Evolutionary conservation across 2,113 vertebrate species (phyloP).

Genomic region (Spilogale gracilis): DNA sequence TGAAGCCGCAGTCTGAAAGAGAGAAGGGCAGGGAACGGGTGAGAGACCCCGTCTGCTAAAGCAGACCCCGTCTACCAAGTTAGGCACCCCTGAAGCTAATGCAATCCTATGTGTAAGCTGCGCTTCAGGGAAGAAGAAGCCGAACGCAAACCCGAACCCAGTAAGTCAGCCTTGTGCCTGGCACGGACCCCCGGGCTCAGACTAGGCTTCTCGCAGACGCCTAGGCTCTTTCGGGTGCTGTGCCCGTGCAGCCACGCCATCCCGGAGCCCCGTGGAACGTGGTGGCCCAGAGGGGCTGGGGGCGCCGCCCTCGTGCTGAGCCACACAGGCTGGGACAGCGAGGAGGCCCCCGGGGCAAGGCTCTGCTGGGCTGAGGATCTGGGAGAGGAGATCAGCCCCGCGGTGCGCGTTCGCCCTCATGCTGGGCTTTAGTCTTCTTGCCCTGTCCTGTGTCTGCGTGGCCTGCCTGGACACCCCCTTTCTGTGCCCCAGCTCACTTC

Average conservation of each 20-base stretch:
- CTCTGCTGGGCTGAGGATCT: background rate
- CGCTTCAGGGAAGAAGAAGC: no score
- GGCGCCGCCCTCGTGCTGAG: background rate
- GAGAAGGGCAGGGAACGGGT: no score
- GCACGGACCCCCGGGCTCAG: no score
- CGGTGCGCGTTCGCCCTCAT: background rate
- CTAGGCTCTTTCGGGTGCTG: background rate
- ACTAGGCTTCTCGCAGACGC: background rate
- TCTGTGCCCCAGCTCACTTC: no score
- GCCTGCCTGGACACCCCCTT: no score
- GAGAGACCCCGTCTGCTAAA: no score
- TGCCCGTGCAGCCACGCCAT: rapidly evolving
- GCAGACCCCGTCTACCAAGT: no score
- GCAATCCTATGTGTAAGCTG: no score
- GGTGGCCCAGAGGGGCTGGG: background rate
- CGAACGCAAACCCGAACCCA: no score
- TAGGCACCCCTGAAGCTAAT: no score
- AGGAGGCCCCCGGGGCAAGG: rapidly evolving
- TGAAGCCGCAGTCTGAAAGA: no score
- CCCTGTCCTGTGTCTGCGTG: background rate
- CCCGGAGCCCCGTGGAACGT: background rate
- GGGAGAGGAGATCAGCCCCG: rapidly evolving
- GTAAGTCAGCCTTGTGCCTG: no score
- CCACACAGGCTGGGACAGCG: rapidly evolving
- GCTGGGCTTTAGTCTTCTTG: background rate